Conservation (phyloP, 2,113 vertebrate genomes). For the Actenoides hombroni region DNA sequence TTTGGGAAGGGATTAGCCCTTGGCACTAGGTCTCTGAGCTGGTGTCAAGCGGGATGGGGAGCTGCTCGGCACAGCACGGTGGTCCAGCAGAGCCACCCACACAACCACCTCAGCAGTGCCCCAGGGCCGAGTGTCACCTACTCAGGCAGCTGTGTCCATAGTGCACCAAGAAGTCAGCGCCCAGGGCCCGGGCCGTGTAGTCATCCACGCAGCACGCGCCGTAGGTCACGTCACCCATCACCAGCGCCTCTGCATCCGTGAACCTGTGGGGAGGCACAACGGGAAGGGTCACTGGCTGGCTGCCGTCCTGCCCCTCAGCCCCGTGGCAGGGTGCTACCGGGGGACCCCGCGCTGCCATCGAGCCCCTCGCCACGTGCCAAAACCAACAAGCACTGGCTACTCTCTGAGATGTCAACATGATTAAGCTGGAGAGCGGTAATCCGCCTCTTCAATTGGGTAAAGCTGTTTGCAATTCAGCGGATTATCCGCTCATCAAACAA, state of each 20-base stretch:
- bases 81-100: neutral
- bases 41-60: rapidly evolving
- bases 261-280: constrained; percentile 77
- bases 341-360: neutral
- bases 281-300: neutral
- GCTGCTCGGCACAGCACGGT: rapidly evolving
- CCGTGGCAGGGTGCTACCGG: rapidly evolving
- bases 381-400: constrained; percentile 31
- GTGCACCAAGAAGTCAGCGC: constrained; percentile 97
- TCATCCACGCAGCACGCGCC: constrained; percentile 97
- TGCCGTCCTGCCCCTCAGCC: neutral
- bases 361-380: neutral
- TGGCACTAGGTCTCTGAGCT: neutral
- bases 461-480: constrained; percentile 70
- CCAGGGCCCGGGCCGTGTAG: constrained; percentile 91
- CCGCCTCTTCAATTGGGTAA: constrained; percentile 68
- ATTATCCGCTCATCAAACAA: constrained; percentile 68
- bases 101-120: rapidly evolving
- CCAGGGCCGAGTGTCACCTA: constrained; percentile 57
- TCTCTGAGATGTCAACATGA: constrained; percentile 63
- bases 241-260: constrained; percentile 87
- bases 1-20: neutral
- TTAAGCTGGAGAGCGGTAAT: constrained; percentile 62
- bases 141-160: constrained; percentile 97
- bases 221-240: constrained; percentile 98